Base-by-base conservation (phyloP, 1,140 invertebrate genomes). In the Drosophila pseudoobscura region DNA sequence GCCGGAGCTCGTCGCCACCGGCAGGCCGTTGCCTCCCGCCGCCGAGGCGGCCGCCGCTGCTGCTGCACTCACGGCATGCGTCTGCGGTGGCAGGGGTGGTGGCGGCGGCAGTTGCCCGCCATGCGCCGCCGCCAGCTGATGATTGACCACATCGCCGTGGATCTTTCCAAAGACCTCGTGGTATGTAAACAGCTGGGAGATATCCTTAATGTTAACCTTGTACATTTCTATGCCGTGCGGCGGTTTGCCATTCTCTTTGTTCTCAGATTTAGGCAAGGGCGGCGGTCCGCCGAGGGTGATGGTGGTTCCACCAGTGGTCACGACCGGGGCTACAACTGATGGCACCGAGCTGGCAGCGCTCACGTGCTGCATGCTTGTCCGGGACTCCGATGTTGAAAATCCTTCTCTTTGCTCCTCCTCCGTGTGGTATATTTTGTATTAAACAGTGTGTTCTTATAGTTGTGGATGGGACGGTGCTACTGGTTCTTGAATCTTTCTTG, bases 121-220 rank as follows among this genome's bases (percentile, higher is more conserved):
- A 53, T 91, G 88, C 51, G 78, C 78, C 63, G 82, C 82, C 59
- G 83, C 82, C 68, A 84, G 69, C 41, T 79, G 90, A 75, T 92
- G 92, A 63, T 92, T 92, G 45, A 94, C 94, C 24, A 94, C 93
- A 78, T 96, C 90, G 51, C 90, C 90, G 65, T 91, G 95, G 13
- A 96, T 92, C 91, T 97, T 97, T n/a, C 96, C 96, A 91, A 97
- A 96, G 13, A 97, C 96, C 92, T 96, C 96, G 85, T 97, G 96
- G 92, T 96, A 96, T n/a, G 96, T 95, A 41, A 97, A 91, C 45
- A 97, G 91, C 75, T 96, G 96, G 63, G 96, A 96, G 20, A 97
- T 93, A 74, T 97, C 96, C 83, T 97, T 96, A 3, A 96, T 95
- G 90, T 96, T 96, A 1, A 96, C 95, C 93, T 96, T 96, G 90